Conservation (phyloP, 2,888 invertebrate genomes). For the Nemurella pictetii region DNA sequence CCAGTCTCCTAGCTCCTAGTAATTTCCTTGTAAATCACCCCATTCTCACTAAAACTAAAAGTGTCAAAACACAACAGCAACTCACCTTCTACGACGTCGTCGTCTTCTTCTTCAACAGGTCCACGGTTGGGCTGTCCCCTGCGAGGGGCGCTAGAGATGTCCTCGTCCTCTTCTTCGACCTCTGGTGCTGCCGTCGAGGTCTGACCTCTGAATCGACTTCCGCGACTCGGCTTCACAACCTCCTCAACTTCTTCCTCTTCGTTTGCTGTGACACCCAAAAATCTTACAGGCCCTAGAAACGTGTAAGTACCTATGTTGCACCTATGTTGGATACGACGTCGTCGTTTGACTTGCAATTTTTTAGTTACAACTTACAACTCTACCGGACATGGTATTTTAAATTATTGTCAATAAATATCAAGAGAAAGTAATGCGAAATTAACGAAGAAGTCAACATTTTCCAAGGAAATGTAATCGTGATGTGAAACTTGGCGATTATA, state of each 20-base stretch:
- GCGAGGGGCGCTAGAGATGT: neutral
- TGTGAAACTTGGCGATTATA: neutral
- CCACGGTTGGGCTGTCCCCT: conserved; percentile 13
- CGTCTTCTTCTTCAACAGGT: conserved; percentile 28
- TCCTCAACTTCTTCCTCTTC: conserved; percentile 57
- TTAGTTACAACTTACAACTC: neutral
- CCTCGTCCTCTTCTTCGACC: conserved; percentile 31
- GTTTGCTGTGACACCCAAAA: conserved; percentile 62
- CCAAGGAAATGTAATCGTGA: neutral
- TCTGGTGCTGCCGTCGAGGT: conserved; percentile 46
- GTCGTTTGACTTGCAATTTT: neutral
- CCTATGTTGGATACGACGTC: conserved; percentile 45
- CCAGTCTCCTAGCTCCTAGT: no score
- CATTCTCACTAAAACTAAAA: no score
- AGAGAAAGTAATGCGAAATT: neutral
- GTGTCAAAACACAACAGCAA: neutral
- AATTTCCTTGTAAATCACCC: no score
- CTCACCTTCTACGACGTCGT: conserved; percentile 20
- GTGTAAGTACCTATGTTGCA: neutral
- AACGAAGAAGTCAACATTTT: neutral
- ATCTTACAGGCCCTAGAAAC: conserved; percentile 57
- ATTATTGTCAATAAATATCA: neutral
- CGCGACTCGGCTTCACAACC: conserved; percentile 51
- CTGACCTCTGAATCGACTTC: conserved; percentile 48
- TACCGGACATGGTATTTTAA: neutral